These are phyloP conservation scores for Hirtodrosophila duncani DNA, from an alignment of 2,888 invertebrate genomes.

Conservation along the genomic window DNA sequence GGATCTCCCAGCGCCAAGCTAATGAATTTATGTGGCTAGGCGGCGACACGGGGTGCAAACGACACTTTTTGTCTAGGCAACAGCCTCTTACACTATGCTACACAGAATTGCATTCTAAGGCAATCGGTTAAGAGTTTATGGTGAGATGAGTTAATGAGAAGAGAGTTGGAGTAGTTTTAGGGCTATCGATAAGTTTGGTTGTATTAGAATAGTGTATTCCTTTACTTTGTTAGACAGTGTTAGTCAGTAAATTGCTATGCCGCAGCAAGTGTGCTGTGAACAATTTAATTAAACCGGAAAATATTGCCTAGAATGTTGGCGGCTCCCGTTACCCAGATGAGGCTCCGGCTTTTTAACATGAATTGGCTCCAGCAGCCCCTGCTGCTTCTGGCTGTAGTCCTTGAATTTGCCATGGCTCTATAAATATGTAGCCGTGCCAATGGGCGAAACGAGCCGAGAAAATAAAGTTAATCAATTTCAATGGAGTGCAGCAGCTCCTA, in stretches of 20 bases:
- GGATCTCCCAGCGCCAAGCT: constrained; percentile 30
- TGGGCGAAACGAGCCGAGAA: constrained; percentile 45
- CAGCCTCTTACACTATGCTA: too few species aligned
- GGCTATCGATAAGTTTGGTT: too few species aligned
- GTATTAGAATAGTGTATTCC: too few species aligned
- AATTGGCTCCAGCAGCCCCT: constrained; percentile 2
- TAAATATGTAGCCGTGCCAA: constrained; percentile 39
- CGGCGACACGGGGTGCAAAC: too few species aligned
- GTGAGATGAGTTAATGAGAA: too few species aligned
- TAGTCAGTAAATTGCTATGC: constrained; percentile 17
- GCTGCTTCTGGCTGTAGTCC: constrained; percentile 19
- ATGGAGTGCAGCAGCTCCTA: too few species aligned
- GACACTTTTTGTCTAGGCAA: too few species aligned
- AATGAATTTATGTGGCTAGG: constrained; percentile 24
- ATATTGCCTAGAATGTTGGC: constrained; percentile 47
- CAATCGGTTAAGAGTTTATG: too few species aligned
- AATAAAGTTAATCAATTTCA: constrained; percentile 72
- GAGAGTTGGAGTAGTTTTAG: too few species aligned
- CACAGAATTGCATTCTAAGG: too few species aligned
- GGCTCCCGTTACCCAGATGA: neutral
- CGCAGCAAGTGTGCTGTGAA: constrained; percentile 56
- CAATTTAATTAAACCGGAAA: constrained; percentile 70
- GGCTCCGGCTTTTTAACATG: too few species aligned
- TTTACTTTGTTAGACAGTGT: neutral
- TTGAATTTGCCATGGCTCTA: constrained; percentile 37